Conservation (phyloP, 2,797 vertebrate species). For the Bovichtus diacanthus region DNA sequence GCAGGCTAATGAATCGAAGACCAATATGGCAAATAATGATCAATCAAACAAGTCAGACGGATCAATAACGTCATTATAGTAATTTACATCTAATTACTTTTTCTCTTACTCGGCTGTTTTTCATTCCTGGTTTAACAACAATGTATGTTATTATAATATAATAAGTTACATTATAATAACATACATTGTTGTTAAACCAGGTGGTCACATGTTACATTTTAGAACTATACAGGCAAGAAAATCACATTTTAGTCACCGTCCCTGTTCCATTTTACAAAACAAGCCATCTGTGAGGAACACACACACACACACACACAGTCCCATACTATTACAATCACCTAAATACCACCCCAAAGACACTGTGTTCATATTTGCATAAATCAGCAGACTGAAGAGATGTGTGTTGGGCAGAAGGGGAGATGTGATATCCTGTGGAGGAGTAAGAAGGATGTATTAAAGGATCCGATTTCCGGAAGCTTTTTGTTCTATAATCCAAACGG, state of each 20-base stretch:
- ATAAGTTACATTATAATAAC: too few species aligned
- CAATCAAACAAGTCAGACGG: background rate
- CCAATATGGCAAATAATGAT: background rate
- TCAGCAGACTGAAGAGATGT: constrained; percentile 10
- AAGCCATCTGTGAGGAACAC: constrained; percentile 14
- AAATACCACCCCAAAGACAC: constrained; percentile 18
- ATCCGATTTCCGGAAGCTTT: constrained; percentile 25
- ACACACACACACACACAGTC: too few species aligned
- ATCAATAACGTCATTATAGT: background rate
- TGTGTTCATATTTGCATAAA: constrained; percentile 41
- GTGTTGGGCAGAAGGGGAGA: background rate
- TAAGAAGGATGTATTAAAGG: constrained; percentile 29
- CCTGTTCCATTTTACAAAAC: background rate
- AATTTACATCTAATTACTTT: background rate
- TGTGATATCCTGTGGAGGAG: background rate
- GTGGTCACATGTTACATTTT: background rate
- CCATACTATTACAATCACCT: background rate
- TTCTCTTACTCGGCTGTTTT: background rate
- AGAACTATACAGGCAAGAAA: background rate
- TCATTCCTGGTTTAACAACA: background rate
- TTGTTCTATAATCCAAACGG: constrained; percentile 21
- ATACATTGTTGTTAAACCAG: background rate
- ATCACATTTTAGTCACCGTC: background rate
- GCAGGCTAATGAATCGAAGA: background rate
- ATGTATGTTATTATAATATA: too few species aligned